A percentile compares a stretch with the other conserved stretches of the same genome.
Conservation (phyloP, 2,113 vertebrate species). For the Panthera tigris region DNA sequence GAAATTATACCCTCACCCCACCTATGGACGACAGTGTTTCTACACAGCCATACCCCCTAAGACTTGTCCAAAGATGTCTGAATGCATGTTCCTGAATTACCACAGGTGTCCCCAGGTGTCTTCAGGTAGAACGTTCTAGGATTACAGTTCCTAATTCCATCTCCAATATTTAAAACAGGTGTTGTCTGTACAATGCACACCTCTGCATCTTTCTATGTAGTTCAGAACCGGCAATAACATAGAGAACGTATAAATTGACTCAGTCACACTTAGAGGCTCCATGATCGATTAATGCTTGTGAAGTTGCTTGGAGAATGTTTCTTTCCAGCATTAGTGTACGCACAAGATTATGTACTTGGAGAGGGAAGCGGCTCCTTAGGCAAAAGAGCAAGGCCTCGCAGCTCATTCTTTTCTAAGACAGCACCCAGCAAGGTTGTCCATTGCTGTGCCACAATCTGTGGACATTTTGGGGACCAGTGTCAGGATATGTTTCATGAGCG, state of each 20-base stretch:
- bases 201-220: conserved; percentile 6
- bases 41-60: neutral
- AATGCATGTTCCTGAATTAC: neutral
- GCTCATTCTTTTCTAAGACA: conserved; percentile 7
- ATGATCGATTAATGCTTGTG: conserved; percentile 22
- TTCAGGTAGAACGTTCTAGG: conserved; percentile 3
- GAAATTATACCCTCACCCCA: neutral
- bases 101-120: neutral
- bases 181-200: neutral
- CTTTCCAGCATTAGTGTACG: conserved; percentile 48
- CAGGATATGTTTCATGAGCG: conserved; percentile 45
- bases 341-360: neutral
- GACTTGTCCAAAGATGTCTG: neutral
- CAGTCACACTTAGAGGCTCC: neutral
- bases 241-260: conserved; percentile 48
- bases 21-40: neutral
- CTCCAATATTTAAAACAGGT: conserved; percentile 59
- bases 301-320: conserved; percentile 23
- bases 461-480: conserved; percentile 58
- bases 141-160: neutral
- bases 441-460: neutral
- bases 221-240: conserved; percentile 8
- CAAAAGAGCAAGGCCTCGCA: neutral
- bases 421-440: neutral
- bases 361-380: neutral